Base-by-base conservation (phyloP, 30 jellyfish, hydroid and myxozoan genomes). In the Phacellophora camtschatica region DNA sequence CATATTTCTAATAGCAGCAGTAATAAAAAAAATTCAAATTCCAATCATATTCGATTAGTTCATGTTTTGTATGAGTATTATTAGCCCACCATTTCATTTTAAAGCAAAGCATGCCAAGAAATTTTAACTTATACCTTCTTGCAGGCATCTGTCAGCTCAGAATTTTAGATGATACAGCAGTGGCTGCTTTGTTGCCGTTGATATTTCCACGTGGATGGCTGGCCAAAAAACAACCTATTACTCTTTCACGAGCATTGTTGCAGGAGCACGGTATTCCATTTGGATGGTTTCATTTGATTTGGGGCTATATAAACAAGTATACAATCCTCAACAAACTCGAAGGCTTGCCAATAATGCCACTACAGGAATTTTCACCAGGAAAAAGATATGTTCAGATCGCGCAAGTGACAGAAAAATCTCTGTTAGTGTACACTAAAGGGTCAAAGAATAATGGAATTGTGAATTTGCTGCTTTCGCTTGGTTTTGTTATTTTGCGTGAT, bases 291-390 rank as follows among this genome's bases (percentile, higher is more conserved):
- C 42, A 27, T 4, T 20, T n/a, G 16, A 57, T 76, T n/a, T 76
- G 88, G 88, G 51, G 51, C 6, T 58, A 76, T 20, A 39, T 59
- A n/a, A 41, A 48, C 35, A 25, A 76, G 49, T 30, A 36, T 28
- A 48, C 45, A 3, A 50, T 35, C n/a, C 7, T 59, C 9, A 19
- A 29, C 22, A n/a, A 39, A 24, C 35, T 76, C 10, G 58, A 57
- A 13, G 88, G 71, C 23, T 29, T 76, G 42, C 80, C 88, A 13
- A 46, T 76, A 36, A 76, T 76, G 5, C 88, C 88, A 16, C 56
- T 76, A 11, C 63, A 41, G 4, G 43, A n/a, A 13, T 20, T 19
- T 13, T 15, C 61, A 13, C 36, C 20, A 41, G 28, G 28, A 3
- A 8, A 11, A 4, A 16, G 27, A 20, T 22, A 25, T 46, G 5